A percentile compares a stretch with the other conserved stretches of the same genome.
Conservation (phyloP, 2,113 vertebrate genomes). For the Chionis minor region DNA sequence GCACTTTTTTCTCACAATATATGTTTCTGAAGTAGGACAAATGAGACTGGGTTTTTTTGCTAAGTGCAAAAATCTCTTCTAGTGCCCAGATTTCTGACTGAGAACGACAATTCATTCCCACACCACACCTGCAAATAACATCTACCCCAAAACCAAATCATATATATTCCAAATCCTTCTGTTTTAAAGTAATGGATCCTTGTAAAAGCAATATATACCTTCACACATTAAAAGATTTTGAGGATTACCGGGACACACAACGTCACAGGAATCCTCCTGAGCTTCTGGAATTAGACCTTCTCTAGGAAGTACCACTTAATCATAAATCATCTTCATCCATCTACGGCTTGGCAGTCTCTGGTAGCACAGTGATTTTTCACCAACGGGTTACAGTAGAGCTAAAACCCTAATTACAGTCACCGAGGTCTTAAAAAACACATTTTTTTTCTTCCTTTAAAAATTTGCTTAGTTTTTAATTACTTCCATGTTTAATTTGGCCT, state of each 20-base stretch:
- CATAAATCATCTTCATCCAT: neutral
- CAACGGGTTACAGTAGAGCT: neutral
- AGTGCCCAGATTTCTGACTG: neutral
- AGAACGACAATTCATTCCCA: neutral
- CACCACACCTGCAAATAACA: neutral
- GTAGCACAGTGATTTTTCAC: neutral
- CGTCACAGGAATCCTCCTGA: neutral
- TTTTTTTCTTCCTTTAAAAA: neutral
- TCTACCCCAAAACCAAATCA: neutral
- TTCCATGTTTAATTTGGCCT: neutral
- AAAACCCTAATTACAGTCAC: neutral
- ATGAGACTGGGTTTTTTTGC: neutral
- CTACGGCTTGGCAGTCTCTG: neutral
- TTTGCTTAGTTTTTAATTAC: neutral
- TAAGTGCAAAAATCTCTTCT: neutral
- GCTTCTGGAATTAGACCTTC: neutral
- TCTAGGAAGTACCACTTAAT: neutral
- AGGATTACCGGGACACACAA: neutral
- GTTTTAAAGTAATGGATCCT: neutral
- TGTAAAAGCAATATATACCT: neutral
- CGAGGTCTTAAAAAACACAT: fast-evolving
- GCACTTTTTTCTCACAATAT: neutral
- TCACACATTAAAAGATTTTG: neutral
- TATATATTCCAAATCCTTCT: neutral
- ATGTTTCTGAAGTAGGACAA: neutral